Conservation (phyloP, 2,888 invertebrate genomes). For the Nebria salina region DNA sequence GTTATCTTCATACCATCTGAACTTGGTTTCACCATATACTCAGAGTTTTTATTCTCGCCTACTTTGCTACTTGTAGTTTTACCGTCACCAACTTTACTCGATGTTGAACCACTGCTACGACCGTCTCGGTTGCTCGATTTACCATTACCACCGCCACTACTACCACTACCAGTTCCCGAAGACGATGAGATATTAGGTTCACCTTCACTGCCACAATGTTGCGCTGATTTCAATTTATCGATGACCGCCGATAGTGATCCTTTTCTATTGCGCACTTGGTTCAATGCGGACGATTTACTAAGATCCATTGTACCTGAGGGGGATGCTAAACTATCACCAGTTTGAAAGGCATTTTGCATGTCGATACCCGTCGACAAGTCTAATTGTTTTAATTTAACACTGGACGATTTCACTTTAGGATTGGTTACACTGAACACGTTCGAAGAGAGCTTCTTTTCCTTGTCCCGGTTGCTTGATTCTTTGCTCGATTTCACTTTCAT, state of each 20-base stretch:
- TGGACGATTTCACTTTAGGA: conserved; percentile 69
- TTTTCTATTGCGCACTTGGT: conserved; percentile 74
- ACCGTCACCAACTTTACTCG: conserved; percentile 57
- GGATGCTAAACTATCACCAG: conserved; percentile 62
- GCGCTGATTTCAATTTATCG: conserved; percentile 80
- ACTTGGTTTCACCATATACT: conserved; percentile 90
- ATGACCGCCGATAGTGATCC: conserved; percentile 86
- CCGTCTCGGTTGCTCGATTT: conserved; percentile 55
- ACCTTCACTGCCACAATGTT: conserved; percentile 70
- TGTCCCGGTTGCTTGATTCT: conserved; percentile 62
- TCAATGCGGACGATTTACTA: conserved; percentile 69
- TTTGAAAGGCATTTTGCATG: conserved; percentile 46
- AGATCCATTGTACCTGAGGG: conserved; percentile 68
- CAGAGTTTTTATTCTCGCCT: conserved; percentile 73
- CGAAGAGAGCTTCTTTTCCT: conserved; percentile 60
- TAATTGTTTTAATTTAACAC: conserved; percentile 73
- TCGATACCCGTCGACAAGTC: conserved; percentile 66
- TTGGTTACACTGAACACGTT: conserved; percentile 50
- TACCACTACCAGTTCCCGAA: conserved; percentile 62
- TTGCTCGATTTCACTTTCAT: conserved; percentile 65
- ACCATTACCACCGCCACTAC: conserved; percentile 58
- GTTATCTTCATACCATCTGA: conserved; percentile 91
- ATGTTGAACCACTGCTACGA: conserved; percentile 49
- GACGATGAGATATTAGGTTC: conserved; percentile 65
- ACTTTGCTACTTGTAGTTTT: conserved; percentile 58